phyloP scores from a whole-genome alignment of 1,140 invertebrate genomes.

The Lepidostoma basale region DNA sequence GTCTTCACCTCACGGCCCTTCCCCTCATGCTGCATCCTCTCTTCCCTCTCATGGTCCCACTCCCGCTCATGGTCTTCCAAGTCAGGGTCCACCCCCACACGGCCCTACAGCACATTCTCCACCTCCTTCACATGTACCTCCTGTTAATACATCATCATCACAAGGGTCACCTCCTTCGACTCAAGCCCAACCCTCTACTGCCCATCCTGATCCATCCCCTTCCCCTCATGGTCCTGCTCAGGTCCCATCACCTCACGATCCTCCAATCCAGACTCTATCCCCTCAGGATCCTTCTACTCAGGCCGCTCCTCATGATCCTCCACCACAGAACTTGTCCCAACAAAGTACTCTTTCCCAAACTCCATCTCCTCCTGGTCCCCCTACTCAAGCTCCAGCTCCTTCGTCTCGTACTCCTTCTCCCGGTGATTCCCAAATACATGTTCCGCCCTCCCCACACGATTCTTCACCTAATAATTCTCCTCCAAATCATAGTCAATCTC shows the following conservation, averaged over 20 bases:
- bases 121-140: neutral
- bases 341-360: neutral
- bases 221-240: neutral
- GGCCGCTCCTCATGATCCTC: neutral
- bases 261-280: neutral
- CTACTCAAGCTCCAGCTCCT: constrained; percentile 43
- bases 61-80: neutral
- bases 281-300: neutral
- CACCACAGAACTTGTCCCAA: neutral
- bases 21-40: neutral
- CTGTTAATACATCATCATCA: neutral
- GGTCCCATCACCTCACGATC: neutral
- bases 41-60: neutral
- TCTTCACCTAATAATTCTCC: too few relatives aligned
- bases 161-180: neutral
- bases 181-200: neutral
- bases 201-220: neutral
- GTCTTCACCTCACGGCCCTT: neutral
- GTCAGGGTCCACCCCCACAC: neutral
- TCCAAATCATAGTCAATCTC: neutral
- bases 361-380: constrained; percentile 43
- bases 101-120: neutral
- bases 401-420: constrained; percentile 47
- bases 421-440: too few relatives aligned
- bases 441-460: neutral